These are phyloP conservation scores for Drosophila asahinai DNA, from an alignment of 1,140 invertebrate genomes.

Conservation along the genomic window DNA sequence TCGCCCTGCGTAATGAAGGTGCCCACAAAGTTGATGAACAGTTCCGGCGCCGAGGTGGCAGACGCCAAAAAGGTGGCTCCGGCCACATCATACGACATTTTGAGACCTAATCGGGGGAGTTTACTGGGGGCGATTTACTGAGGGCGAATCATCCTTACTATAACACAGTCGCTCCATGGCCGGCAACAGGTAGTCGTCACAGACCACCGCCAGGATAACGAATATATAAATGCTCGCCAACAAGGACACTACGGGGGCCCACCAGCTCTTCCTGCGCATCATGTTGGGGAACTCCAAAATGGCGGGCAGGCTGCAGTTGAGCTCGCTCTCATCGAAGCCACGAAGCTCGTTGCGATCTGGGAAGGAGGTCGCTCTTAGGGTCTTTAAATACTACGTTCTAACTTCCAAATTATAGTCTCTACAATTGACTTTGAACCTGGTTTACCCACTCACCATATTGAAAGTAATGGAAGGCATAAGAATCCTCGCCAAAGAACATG, in stretches of 20 bases:
- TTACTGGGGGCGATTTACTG: no score
- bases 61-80: constrained; percentile 97
- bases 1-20: constrained; percentile 94
- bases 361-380: no score
- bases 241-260: constrained; percentile 89
- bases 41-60: constrained; percentile 96
- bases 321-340: not conserved
- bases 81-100: constrained; percentile 92
- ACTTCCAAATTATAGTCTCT: not conserved
- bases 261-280: constrained; percentile 88
- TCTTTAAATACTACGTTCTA: no score
- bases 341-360: not conserved
- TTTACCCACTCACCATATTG: no score
- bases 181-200: constrained; percentile 95
- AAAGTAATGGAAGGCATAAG: no score
- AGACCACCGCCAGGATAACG: constrained; percentile 92
- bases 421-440: no score
- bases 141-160: constrained; percentile 85
- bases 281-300: constrained; percentile 93
- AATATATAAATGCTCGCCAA: constrained; percentile 93
- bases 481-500: not conserved
- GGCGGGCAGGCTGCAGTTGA: constrained; percentile 89
- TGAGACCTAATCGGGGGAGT: constrained; percentile 86
- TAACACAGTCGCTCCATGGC: constrained; percentile 93
- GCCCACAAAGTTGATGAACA: constrained; percentile 96